Evolutionary conservation across 2,113 vertebrate species (phyloP), one percentile per base, ranked within the genome.

Genomic region (Arizona elegans): DNA sequence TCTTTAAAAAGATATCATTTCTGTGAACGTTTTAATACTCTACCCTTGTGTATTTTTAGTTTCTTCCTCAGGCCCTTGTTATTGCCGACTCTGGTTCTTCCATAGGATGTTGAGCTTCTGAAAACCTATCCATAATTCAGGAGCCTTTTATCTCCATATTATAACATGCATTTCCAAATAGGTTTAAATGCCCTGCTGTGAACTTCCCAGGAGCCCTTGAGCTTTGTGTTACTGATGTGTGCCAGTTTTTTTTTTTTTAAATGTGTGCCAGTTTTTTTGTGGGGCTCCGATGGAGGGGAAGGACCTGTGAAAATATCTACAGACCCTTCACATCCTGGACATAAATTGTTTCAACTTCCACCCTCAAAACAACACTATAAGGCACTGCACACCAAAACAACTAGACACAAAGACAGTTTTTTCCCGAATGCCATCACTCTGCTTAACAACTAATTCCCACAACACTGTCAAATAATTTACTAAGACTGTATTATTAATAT

Each of bases 191-290:
- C 58, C 33, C 86, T 91, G 58, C 90, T 86, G 0, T 26, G 75
- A 93, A 92, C 93, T 91, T 47, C 54, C 47, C 47, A 65, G 29
- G n/a, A 52, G 33, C 85, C 91, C 47, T 81, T 85, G 29, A 94
- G 54, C 24, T 85, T 24, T 81, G 29, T 24, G 43, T 91, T 21
- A 29, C n/a, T 70, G 53, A 87, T 43, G 59, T 7, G 43, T n/a
- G 75, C 11, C 0, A 29, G 58, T 33, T 56, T 91, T 23, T 59
- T 43, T 58, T 47, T 47, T 47, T 47, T 47, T 47, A 4, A 47
- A 87, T 43, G 59, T 7, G 43, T n/a, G 75, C 11, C 0, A 29
- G 58, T 33, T 56, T 92, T 23, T 59, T 53, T 58, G 43, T 62
- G 3, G 19, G 55, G 24, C 58, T 33, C 15, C 1, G 17, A 33